phyloP scores from a whole-genome alignment of 2,797 vertebrate genomes.

The Furcifer pardalis region DNA sequence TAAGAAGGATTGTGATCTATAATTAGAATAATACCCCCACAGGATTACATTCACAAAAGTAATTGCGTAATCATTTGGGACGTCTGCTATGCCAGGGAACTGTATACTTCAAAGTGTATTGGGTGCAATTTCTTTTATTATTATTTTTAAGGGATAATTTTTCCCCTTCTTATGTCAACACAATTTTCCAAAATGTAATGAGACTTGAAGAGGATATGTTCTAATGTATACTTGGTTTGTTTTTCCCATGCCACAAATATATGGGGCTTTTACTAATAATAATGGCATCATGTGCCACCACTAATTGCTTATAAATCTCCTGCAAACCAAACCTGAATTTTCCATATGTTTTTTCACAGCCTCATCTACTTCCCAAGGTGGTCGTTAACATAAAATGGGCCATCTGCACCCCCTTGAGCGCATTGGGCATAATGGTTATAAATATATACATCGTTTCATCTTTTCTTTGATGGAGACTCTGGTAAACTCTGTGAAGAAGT shows the following conservation, averaged over 20 bases:
- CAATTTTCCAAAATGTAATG: constrained; percentile 13
- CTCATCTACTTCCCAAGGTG: neutral
- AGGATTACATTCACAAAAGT: constrained; percentile 77
- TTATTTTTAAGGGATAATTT: neutral
- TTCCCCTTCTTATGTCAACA: constrained; percentile 23
- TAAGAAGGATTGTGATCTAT: constrained; percentile 76
- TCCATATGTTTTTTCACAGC: too few species aligned
- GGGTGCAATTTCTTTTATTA: constrained; percentile 16
- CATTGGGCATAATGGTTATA: neutral
- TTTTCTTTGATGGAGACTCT: neutral
- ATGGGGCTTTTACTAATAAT: constrained; percentile 8
- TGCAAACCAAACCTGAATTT: neutral
- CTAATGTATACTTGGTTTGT: neutral
- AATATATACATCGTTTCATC: neutral
- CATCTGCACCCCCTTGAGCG: neutral
- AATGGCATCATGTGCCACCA: too few species aligned
- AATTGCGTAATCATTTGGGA: constrained; percentile 76
- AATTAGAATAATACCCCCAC: constrained; percentile 77
- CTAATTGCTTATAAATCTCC: neutral
- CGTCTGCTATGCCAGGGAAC: constrained; percentile 63
- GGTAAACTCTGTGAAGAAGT: neutral
- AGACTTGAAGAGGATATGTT: neutral
- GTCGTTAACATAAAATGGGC: neutral
- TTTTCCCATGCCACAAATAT: neutral
- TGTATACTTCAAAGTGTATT: constrained; percentile 51